Percentiles rank a stretch among this genome's conserved stretches.
Evolutionary conservation across 1,140 invertebrate species (phyloP).

Genomic region (Aphelinus certus): DNA sequence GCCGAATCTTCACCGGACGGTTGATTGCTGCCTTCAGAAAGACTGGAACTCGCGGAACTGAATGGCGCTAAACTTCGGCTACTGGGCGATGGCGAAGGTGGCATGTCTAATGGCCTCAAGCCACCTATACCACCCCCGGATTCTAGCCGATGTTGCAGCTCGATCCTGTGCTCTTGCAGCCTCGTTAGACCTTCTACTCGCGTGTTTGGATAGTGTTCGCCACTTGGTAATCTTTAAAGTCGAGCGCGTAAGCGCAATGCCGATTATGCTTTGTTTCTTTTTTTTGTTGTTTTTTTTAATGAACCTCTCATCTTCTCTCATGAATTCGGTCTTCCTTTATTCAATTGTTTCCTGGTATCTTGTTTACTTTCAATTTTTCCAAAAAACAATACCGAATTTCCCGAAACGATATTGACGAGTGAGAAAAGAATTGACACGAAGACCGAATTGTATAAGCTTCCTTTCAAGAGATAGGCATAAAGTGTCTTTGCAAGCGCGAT

Average conservation of each 20-base stretch:
- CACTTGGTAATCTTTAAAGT: conserved; percentile 63
- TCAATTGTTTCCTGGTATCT: neutral
- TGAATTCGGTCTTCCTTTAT: too few relatives aligned
- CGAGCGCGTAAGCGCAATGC: neutral
- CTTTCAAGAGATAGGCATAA: conserved; percentile 53
- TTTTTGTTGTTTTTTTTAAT: conserved; percentile 24
- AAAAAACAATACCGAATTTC: too few relatives aligned
- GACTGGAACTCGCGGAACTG: conserved; percentile 87
- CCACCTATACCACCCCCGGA: conserved; percentile 16
- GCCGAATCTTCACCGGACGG: conserved; percentile 82
- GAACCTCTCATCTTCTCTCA: conserved; percentile 19
- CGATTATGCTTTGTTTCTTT: neutral
- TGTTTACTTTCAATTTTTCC: too few relatives aligned
- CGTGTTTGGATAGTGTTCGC: conserved; percentile 64
- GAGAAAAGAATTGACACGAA: neutral
- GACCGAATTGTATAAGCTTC: neutral
- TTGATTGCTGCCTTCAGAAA: conserved; percentile 80
- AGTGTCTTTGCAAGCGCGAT: conserved; percentile 56
- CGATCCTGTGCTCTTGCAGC: conserved; percentile 63
- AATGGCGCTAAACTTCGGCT: conserved; percentile 83
- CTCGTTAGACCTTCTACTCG: conserved; percentile 65
- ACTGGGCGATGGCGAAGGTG: conserved; percentile 85
- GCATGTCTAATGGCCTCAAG: conserved; percentile 66
- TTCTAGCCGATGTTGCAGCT: conserved; percentile 63
- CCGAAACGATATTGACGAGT: too few relatives aligned